Evolutionary conservation across 2,888 invertebrate species (phyloP), one percentile per base, ranked within the genome.

Genomic region (Stenurella melanura): DNA sequence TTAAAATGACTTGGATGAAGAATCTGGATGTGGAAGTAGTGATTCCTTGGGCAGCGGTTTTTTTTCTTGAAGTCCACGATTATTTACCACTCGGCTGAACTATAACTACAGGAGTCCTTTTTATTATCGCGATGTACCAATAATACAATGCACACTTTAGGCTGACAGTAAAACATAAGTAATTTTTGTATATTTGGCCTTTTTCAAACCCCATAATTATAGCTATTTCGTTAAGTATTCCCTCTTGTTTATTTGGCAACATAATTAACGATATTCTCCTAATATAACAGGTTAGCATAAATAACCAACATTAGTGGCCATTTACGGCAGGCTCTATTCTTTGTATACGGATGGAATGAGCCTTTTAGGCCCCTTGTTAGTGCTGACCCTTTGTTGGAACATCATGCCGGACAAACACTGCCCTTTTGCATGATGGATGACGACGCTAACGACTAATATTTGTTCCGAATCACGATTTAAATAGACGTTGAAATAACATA

Each of bases 191-290:
- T 17, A n/a, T 50, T 50, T 50, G 4, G n/a, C 0, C 12, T n/a
- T 15, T 50, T 50, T 50, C n/a, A 15, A 50, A 50, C 4, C n/a
- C 15, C n/a, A 50, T 50, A n/a, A 50, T 50, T 50, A 50, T 50
- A 50, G 50, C 50, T 17, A 50, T 50, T 50, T n/a, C n/a, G n/a
- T 15, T 50, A 50, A 50, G 50, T 50, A n/a, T 1, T n/a, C 50
- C 15, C n/a, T 50, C n/a, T 50, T 50, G n/a, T 17, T n/a, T 50
- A 50, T 50, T 50, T 50, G 50, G 50, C 50, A 50, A 50, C 50
- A 50, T 50, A 50, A 50, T 50, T 50, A 50, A 50, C 50, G n/a
- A 50, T 50, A 50, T n/a, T 50, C 50, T n/a, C 50, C 50, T 50
- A 50, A 50, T 50, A 50, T 50, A 50, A 50, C 50, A 50, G 50